phyloP scores from a whole-genome alignment of 2,888 invertebrate genomes.

The Drosophila lacicola region DNA sequence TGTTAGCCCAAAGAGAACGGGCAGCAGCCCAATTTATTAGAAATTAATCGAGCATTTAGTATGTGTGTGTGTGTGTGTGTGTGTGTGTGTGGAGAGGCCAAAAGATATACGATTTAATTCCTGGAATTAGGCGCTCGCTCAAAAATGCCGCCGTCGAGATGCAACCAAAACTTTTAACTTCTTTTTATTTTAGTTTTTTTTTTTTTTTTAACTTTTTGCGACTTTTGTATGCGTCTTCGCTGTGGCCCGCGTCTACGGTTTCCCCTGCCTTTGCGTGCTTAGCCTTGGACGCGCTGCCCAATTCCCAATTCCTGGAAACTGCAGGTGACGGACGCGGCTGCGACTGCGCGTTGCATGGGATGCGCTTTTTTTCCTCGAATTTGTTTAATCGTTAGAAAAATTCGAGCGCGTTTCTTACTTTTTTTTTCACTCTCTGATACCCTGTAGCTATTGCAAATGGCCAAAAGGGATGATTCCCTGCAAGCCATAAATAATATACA shows the following conservation, averaged over 20 bases:
- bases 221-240: constrained; percentile 22
- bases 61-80: constrained; percentile 1
- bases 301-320: constrained; percentile 79
- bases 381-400: constrained; percentile 85
- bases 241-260: constrained; percentile 34
- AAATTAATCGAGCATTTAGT: constrained; percentile 81
- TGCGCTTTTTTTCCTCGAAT: constrained; percentile 84
- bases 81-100: constrained; percentile 43
- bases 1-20: constrained; percentile 17
- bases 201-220: too few relatives aligned
- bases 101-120: constrained; percentile 84
- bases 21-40: constrained; percentile 74
- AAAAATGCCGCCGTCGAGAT: constrained; percentile 65
- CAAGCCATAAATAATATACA: too few relatives aligned
- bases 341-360: constrained; percentile 75
- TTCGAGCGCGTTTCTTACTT: constrained; percentile 52
- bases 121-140: constrained; percentile 73
- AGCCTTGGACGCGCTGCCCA: constrained; percentile 43
- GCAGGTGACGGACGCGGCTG: constrained; percentile 79
- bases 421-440: background rate
- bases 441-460: background rate
- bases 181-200: background rate
- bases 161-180: constrained; percentile 58
- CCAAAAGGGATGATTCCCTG: too few relatives aligned
- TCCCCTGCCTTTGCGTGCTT: constrained; percentile 41